These are phyloP conservation scores for Nerophis ophidion DNA, from an alignment of 2,113 vertebrate genomes.

Conservation along the genomic window DNA sequence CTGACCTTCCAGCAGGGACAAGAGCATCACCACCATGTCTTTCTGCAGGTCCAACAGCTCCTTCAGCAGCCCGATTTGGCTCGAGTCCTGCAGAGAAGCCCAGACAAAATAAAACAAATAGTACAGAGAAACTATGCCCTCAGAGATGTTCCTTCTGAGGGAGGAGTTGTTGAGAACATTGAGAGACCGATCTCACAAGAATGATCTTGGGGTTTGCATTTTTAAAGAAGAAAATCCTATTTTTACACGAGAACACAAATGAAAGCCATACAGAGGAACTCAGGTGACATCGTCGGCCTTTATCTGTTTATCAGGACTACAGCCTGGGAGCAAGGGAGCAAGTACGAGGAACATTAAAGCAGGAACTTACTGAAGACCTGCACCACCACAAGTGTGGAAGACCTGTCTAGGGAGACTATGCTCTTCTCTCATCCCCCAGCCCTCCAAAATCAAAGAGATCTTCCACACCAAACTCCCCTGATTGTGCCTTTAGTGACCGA, in stretches of 20 bases:
- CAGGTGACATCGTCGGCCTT: slow-evolving; percentile 1
- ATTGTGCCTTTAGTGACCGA: too few species aligned
- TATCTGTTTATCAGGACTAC: slow-evolving; percentile 14
- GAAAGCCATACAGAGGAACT: slow-evolving; percentile 20
- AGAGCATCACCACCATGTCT: slow-evolving; percentile 96
- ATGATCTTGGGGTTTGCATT: slow-evolving; percentile 75
- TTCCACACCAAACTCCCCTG: too few species aligned
- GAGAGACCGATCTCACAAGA: slow-evolving; percentile 79
- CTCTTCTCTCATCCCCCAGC: too few species aligned
- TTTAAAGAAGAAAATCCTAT: slow-evolving; percentile 56
- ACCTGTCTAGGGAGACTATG: too few species aligned
- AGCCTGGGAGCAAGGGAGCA: too few species aligned
- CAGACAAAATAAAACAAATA: slow-evolving; percentile 20
- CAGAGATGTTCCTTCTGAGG: not conserved
- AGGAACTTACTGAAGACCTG: too few species aligned
- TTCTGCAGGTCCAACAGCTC: slow-evolving; percentile 93
- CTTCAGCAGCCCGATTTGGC: slow-evolving; percentile 90
- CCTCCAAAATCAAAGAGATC: too few species aligned
- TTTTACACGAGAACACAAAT: slow-evolving; percentile 37
- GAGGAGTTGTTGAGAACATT: not conserved
- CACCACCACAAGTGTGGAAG: too few species aligned
- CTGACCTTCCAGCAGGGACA: slow-evolving; percentile 86
- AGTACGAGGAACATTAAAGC: too few species aligned
- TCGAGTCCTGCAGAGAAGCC: slow-evolving; percentile 78
- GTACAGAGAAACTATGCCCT: slow-evolving; percentile 9